These are phyloP conservation scores for Rhincodon typus DNA, from an alignment of 2,797 vertebrate genomes.

Conservation along the genomic window DNA sequence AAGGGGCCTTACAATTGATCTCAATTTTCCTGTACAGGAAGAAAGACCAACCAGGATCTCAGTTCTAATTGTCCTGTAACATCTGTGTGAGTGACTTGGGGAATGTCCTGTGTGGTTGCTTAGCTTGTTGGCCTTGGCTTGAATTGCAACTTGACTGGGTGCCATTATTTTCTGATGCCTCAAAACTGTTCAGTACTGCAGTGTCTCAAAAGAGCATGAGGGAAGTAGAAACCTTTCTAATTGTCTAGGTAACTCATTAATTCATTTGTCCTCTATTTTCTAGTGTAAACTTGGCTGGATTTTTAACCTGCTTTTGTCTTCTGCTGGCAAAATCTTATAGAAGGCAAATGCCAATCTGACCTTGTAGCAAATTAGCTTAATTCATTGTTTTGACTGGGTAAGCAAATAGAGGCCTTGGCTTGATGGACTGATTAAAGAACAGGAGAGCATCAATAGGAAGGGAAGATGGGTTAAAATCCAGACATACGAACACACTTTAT, in stretches of 20 bases:
- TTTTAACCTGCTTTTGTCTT: not conserved
- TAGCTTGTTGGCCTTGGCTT: not conserved
- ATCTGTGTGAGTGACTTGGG: no score
- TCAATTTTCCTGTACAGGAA: not conserved
- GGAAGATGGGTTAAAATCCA: no score
- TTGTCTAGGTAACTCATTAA: not conserved
- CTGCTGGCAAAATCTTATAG: not conserved
- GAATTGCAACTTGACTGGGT: not conserved
- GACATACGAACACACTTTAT: not conserved
- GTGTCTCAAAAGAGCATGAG: not conserved
- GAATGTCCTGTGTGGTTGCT: not conserved
- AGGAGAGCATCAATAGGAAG: no score
- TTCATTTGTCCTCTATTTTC: not conserved
- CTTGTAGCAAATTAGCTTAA: not conserved
- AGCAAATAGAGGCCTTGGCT: no score
- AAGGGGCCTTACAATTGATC: not conserved
- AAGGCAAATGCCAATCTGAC: not conserved
- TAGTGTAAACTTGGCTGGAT: not conserved
- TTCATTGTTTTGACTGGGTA: not conserved
- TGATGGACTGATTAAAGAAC: no score
- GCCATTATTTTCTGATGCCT: not conserved
- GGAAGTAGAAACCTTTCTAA: not conserved
- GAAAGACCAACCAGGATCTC: not conserved
- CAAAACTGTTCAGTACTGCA: not conserved
- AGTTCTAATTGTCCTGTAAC: not conserved